Evolutionary conservation across 1,140 invertebrate genomes (phyloP).

Genomic region (Hormaphis cornu): DNA sequence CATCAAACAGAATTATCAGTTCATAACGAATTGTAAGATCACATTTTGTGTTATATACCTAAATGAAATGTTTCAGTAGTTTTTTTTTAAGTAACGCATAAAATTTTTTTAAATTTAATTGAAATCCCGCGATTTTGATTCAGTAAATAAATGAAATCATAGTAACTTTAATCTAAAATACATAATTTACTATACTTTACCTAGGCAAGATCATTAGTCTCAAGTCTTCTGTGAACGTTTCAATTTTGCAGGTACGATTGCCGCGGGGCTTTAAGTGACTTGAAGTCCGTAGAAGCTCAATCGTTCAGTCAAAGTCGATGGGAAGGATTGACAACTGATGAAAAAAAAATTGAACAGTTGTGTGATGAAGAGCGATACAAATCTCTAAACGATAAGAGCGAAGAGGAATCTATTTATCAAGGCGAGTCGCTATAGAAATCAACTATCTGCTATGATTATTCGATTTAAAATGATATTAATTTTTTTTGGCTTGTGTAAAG

Average conservation of each 20-base stretch:
- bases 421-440: constrained; percentile 45
- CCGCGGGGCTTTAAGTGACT: constrained; percentile 73
- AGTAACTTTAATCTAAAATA: too few relatives aligned
- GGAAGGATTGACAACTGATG: constrained; percentile 61
- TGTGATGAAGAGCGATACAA: constrained; percentile 86
- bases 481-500: too few relatives aligned
- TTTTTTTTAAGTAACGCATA: too few relatives aligned
- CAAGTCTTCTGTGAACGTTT: background rate
- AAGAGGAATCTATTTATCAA: constrained; percentile 74
- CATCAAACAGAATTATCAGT: too few relatives aligned
- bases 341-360: constrained; percentile 70
- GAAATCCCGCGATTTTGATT: background rate
- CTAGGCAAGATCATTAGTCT: background rate
- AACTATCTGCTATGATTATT: background rate
- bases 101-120: background rate
- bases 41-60: too few relatives aligned
- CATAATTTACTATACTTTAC: too few relatives aligned
- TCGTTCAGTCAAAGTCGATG: constrained; percentile 51
- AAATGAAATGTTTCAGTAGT: too few relatives aligned
- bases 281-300: constrained; percentile 60
- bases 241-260: constrained; percentile 79
- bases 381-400: constrained; percentile 75
- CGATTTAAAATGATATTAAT: background rate
- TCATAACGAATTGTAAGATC: too few relatives aligned
- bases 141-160: too few relatives aligned